A percentile compares a stretch with the other conserved stretches of the same genome.
Evolutionary conservation across 2,888 invertebrate species (phyloP).

Genomic region (Hedychridium roseum): DNA sequence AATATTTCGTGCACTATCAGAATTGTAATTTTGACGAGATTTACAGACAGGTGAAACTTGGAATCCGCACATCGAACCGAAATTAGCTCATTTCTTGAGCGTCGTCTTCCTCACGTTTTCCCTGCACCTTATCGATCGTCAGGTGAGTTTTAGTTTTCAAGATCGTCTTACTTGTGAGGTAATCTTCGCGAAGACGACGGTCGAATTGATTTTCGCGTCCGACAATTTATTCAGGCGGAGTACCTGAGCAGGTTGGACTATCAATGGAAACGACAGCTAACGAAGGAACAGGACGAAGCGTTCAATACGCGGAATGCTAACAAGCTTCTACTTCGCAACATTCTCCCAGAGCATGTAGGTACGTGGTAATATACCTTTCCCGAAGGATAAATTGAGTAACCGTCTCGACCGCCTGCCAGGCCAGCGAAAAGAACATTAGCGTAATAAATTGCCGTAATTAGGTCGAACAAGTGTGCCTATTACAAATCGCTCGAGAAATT

Average conservation of each 20-base stretch:
- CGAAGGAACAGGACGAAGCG: conserved; percentile 85
- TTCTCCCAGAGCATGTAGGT: conserved; percentile 93
- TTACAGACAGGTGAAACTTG: conserved; percentile 72
- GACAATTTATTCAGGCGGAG: conserved; percentile 69
- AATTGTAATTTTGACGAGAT: no score
- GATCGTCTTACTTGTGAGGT: no score
- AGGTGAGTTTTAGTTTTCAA: conserved; percentile 67
- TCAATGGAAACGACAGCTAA: conserved; percentile 78
- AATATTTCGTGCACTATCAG: no score
- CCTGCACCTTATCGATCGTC: conserved; percentile 86
- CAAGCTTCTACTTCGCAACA: conserved; percentile 88
- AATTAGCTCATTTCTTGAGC: conserved; percentile 77
- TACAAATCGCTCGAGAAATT: no score
- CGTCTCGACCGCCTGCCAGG: no score
- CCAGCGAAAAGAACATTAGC: no score
- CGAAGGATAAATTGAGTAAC: no score
- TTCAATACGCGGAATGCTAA: conserved; percentile 87
- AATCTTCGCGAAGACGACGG: neutral
- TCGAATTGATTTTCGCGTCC: neutral
- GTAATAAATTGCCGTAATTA: no score
- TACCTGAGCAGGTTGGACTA: conserved; percentile 89
- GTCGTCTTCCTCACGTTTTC: conserved; percentile 78
- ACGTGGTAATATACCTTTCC: no score
- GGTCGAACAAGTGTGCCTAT: no score
- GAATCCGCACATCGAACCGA: conserved; percentile 74